Percentiles rank a stretch among this genome's conserved stretches.
Evolutionary conservation across 2,113 vertebrate genomes (phyloP).

Genomic region (Phainopepla nitens): DNA sequence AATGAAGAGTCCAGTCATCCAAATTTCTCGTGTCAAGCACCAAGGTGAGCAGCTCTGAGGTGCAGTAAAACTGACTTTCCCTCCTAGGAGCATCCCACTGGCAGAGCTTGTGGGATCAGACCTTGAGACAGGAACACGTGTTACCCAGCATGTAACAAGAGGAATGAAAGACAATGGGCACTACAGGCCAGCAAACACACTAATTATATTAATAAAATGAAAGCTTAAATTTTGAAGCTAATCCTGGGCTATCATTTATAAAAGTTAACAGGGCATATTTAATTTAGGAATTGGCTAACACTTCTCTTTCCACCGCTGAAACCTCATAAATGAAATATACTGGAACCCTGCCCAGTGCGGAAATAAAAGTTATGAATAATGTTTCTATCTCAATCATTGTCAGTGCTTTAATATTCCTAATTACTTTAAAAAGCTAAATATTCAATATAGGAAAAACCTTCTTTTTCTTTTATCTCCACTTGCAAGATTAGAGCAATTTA

Average conservation of each 20-base stretch:
- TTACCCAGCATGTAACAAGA: neutral
- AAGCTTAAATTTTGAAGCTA: constrained; percentile 72
- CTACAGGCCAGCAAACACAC: constrained; percentile 28
- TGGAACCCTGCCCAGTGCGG: constrained; percentile 90
- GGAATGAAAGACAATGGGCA: neutral
- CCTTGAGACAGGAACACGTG: neutral
- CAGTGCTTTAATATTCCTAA: constrained; percentile 91
- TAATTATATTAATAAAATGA: constrained; percentile 72
- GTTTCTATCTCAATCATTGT: constrained; percentile 91
- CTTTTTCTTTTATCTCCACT: constrained; percentile 72
- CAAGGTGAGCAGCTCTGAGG: neutral
- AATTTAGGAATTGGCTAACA: constrained; percentile 97
- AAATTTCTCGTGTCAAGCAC: neutral
- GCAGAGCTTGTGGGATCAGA: neutral
- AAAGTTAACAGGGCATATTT: constrained; percentile 92
- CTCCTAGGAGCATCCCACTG: neutral
- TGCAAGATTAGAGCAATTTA: constrained; percentile 70
- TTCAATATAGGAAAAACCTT: constrained; percentile 74
- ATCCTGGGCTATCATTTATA: constrained; percentile 86
- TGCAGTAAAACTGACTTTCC: neutral
- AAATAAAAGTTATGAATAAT: constrained; percentile 99
- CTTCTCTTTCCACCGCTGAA: constrained; percentile 89
- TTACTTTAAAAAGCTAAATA: constrained; percentile 85
- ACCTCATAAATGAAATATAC: constrained; percentile 95
- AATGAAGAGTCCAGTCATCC: neutral